Evolutionary conservation across 2,113 vertebrate species (phyloP), one percentile per base, ranked within the genome.

Genomic region (Periophthalmus modestus): DNA sequence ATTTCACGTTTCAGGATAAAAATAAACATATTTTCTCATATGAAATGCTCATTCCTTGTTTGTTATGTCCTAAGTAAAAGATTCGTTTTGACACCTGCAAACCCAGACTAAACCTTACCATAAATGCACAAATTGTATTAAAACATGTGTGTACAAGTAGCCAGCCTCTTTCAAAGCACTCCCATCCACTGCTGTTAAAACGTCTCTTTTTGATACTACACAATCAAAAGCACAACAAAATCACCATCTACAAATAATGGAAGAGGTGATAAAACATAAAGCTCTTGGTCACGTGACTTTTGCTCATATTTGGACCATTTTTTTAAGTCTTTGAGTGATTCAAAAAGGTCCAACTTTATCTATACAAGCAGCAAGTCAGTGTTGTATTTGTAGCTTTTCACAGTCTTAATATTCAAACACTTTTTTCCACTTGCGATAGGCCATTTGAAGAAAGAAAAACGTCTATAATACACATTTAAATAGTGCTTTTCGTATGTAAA

Each of bases 401-500:
- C 90, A 92, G 89, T 85, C 84, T 86, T 66, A 76, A 77, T 82
- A 87, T 84, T 80, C 48, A 75, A 83, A 86, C 50, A 52, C 73
- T 72, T 48, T 43, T 80, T 71, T 78, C 69, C 72, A 78, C 62
- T 80, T 76, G 58, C 50, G 39, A 67, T 62, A 82, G 68, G 77
- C 61, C 75, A 68, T 73, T 75, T 39, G 21, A 58, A 52, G 71
- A 66, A 23, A 68, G 24, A 66, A 23, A 72, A 70, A 39, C 71
- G 23, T 85, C 82, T 79, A 77, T 66, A 77, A 59, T 83, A 87
- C 81, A 86, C 78, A 81, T 87, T 70, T 69, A 78, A 88, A 86
- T 84, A 89, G 84, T 89, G 82, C 77, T 89, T 76, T 77, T 77
- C 77, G 71, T 84, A 82, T 65, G 78, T 85, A 79, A 88, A 85